Conservation (phyloP, 2,888 invertebrate species). For the Caenorhabditis japonica region DNA sequence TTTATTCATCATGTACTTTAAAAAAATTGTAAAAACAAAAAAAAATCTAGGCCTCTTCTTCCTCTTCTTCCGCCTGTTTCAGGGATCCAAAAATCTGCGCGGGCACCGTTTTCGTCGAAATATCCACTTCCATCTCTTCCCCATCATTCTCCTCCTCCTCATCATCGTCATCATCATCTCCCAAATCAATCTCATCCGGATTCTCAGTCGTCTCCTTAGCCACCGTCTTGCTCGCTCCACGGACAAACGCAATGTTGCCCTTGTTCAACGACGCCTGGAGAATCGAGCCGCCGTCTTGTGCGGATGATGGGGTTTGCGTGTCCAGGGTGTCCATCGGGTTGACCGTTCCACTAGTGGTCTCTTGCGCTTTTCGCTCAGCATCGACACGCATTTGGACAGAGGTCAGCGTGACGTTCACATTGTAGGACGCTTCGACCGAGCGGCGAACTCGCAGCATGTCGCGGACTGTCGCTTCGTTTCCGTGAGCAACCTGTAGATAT, state of each 20-base stretch:
- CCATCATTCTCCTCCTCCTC: conserved; percentile 74
- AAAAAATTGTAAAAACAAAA: background rate
- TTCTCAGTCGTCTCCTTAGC: conserved; percentile 76
- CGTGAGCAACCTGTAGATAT: no score
- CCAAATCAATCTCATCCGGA: conserved; percentile 79
- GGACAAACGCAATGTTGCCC: conserved; percentile 82
- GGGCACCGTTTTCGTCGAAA: conserved; percentile 89
- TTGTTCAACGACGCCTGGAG: conserved; percentile 43
- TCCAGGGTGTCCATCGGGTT: conserved; percentile 50
- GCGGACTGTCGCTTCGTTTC: conserved; percentile 98
- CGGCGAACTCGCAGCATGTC: conserved; percentile 84
- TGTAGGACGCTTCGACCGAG: conserved; percentile 86
- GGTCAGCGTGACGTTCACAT: conserved; percentile 99
- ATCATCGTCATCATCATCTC: conserved; percentile 77
- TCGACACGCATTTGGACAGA: conserved; percentile 91
- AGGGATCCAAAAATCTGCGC: conserved; percentile 88
- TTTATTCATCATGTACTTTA: background rate
- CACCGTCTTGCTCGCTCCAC: conserved; percentile 79
- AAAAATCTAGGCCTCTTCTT: conserved; percentile 13
- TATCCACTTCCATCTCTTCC: conserved; percentile 79
- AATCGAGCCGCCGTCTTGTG: conserved; percentile 12
- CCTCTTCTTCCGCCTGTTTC: conserved; percentile 71
- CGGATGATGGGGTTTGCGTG: conserved; percentile 19
- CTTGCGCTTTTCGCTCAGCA: conserved; percentile 53
- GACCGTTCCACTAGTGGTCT: conserved; percentile 32